Evolutionary conservation across 2,113 vertebrate species (phyloP).

Genomic region (Litocranius walleri): DNA sequence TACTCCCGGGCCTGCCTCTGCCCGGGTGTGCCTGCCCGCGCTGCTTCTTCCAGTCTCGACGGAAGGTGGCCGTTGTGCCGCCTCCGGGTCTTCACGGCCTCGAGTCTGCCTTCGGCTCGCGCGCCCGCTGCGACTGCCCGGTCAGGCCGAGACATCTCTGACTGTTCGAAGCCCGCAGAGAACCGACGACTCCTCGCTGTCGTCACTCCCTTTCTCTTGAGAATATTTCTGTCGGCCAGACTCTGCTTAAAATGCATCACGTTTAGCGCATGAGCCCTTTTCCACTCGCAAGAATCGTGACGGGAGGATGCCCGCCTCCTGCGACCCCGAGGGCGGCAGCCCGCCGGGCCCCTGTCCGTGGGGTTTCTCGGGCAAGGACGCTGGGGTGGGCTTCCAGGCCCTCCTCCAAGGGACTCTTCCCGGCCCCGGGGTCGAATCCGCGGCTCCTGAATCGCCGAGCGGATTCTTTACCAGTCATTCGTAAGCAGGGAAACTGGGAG

Average conservation of each 20-base stretch:
- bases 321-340: background rate
- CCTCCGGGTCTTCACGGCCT: background rate
- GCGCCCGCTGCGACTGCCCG: background rate
- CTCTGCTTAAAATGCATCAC: background rate
- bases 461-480: background rate
- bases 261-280: background rate
- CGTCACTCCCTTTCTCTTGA: background rate
- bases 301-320: background rate
- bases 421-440: background rate
- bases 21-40: no score
- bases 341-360: rapidly evolving
- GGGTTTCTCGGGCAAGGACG: rapidly evolving
- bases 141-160: background rate
- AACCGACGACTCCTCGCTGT: background rate
- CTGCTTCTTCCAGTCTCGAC: background rate
- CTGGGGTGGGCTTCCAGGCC: background rate
- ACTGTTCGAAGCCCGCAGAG: background rate
- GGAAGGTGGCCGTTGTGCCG: rapidly evolving
- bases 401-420: background rate
- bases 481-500: background rate
- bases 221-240: background rate
- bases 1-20: rapidly evolving
- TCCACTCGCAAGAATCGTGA: background rate
- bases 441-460: background rate
- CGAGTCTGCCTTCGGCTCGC: rapidly evolving